phyloP scores from a whole-genome alignment of 2,113 vertebrate species.

The rat (Rattus norvegicus) region DNA sequence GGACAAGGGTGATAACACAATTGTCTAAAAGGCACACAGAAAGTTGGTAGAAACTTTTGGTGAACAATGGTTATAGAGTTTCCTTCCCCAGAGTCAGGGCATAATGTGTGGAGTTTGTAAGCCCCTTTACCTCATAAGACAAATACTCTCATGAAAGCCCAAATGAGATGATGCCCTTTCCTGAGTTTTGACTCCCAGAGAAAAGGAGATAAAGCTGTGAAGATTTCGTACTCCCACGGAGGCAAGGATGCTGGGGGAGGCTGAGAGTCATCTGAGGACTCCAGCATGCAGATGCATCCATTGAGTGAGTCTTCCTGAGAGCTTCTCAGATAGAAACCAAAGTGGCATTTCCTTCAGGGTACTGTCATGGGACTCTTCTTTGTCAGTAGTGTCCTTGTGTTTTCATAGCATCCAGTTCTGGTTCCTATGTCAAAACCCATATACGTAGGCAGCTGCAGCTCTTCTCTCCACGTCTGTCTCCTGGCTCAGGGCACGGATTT shows the following conservation, averaged over 20 bases:
- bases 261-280: neutral
- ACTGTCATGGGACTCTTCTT: neutral
- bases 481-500: no score
- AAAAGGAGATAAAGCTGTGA: neutral
- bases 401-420: neutral
- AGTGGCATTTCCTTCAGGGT: neutral
- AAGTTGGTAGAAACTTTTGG: neutral
- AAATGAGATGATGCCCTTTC: neutral
- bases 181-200: neutral
- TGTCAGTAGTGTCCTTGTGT: neutral
- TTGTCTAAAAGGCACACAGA: neutral
- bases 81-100: neutral
- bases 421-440: neutral
- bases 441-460: rapidly evolving
- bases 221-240: neutral
- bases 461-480: neutral
- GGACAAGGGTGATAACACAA: rapidly evolving
- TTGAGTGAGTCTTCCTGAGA: neutral
- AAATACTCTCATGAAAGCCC: neutral
- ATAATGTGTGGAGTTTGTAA: neutral
- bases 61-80: neutral
- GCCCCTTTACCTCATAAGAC: neutral
- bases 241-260: neutral
- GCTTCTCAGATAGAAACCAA: neutral
- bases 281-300: neutral